A percentile compares a stretch with the other conserved stretches of the same genome.
These are phyloP conservation scores for Lamellibrachia satsuma DNA, from an alignment of 2,888 invertebrate genomes.

Conservation along the genomic window DNA sequence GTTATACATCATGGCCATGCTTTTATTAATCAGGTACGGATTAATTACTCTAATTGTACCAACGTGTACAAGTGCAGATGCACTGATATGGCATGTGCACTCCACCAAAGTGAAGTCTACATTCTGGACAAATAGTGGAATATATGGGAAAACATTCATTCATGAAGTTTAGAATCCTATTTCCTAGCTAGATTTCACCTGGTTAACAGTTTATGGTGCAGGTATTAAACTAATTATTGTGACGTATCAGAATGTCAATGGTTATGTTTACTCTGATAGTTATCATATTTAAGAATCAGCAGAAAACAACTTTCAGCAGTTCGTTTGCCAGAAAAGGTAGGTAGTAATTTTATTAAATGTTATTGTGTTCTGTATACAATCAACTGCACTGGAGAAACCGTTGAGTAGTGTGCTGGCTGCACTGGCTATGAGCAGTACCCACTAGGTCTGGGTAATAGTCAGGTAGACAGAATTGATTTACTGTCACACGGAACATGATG, in stretches of 20 bases:
- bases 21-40: too few relatives aligned
- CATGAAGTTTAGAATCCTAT: not conserved
- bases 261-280: not conserved
- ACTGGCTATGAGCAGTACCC: not conserved
- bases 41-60: not conserved
- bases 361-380: not conserved
- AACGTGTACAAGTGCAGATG: not conserved
- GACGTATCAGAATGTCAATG: not conserved
- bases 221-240: not conserved
- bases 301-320: not conserved
- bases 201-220: not conserved
- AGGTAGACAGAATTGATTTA: conserved; percentile 17
- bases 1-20: not conserved
- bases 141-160: not conserved
- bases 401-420: not conserved
- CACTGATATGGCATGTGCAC: not conserved
- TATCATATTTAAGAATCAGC: not conserved
- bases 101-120: not conserved
- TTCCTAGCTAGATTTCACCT: not conserved
- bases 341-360: not conserved
- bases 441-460: not conserved
- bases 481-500: not conserved
- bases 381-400: not conserved
- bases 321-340: not conserved
- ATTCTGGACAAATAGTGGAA: not conserved